Conservation (phyloP, 2,113 vertebrate species). For the Bos javanicus region DNA sequence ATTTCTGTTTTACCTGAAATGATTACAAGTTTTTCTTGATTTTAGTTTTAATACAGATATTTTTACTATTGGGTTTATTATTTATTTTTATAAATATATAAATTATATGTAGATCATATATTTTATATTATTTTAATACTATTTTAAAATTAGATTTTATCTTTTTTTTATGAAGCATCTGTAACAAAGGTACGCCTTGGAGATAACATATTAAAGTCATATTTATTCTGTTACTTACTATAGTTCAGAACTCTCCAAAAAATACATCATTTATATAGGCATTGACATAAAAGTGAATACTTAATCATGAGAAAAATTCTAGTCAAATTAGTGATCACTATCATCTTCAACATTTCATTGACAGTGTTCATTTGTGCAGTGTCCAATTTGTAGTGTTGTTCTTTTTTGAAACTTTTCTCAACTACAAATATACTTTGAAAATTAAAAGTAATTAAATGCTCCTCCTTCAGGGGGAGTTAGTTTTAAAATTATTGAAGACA, state of each 20-base stretch:
- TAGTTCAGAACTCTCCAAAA: neutral
- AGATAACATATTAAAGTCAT: neutral
- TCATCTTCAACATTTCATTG: neutral
- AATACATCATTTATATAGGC: neutral
- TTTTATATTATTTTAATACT: neutral
- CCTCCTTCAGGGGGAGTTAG: neutral
- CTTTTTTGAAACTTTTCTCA: neutral
- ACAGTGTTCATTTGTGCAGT: neutral
- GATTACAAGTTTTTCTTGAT: neutral
- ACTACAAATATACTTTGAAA: neutral
- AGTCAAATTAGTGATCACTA: neutral
- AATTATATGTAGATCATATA: neutral
- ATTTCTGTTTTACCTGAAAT: constrained; percentile 11
- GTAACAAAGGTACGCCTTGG: neutral
- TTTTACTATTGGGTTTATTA: neutral
- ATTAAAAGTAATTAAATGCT: neutral
- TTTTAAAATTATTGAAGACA: constrained; percentile 4
- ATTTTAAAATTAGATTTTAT: neutral
- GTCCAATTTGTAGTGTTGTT: neutral
- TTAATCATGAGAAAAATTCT: neutral
- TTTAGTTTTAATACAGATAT: neutral
- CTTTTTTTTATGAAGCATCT: neutral
- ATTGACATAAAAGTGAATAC: constrained; percentile 55
- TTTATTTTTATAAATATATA: neutral
- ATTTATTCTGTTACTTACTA: neutral